Evolutionary conservation across 2,797 vertebrate species (phyloP), one percentile per base, ranked within the genome.

Genomic region (Sciaenops ocellatus): DNA sequence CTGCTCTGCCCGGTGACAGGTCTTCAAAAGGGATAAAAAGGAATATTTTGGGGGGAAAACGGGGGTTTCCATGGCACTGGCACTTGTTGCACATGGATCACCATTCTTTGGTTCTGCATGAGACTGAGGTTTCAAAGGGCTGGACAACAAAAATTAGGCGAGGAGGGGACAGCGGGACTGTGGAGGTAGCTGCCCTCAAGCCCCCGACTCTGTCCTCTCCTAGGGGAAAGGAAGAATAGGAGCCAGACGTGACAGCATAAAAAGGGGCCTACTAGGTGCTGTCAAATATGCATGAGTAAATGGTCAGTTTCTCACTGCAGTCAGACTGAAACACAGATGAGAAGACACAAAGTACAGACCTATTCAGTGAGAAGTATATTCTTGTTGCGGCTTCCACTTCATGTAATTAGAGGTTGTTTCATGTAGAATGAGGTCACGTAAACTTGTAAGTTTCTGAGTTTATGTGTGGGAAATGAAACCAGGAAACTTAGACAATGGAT

Each of bases 1-100:
- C 96, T 95, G 93, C 96, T 96, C 94, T 93, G 96, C 94, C 93
- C 92, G 88, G 94, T 98, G 98, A 99, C 98, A 99, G 97, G 95
- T 97, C 95, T 95, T 99, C 97, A 97, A 97, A 97, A 96, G 95
- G 94, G 93, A 96, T 95, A 94, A 93, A 90, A 96, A 96, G 96
- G 93, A 96, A 96, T 96, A 96, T 97, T 98, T 99, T 96, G 93
- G 87, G 93, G 92, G 95, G 96, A 96, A 97, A 96, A 95, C 77
- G 92, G 94, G 87, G 87, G 98, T 99, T 98, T 97, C 98, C 98
- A 99, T 99, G 97, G 95, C 93, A 88, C 93, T 93, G 91, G 93
- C 96, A 95, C 96, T 97, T 96, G 96, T 96, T 95, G 95, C 95
- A 95, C 95, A 95, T 90, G 94, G 96, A 94, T 95, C 90, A 91